Conservation (phyloP, 2,888 invertebrate species). For the Noctua janthina region DNA sequence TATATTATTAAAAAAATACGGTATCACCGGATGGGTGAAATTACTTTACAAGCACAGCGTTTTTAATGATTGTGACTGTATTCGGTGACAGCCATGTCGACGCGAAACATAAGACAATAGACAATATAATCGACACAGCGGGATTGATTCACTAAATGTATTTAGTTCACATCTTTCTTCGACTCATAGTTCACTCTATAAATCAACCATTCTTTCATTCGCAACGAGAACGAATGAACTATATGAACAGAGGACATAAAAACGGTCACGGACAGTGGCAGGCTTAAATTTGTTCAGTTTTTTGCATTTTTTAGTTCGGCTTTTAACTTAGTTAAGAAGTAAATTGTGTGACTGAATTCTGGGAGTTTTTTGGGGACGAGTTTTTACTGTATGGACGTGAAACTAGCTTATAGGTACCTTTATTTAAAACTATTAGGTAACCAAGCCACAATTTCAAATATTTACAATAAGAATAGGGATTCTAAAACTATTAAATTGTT, state of each 20-base stretch:
- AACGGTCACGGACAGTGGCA: background rate
- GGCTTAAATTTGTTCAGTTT: conserved; percentile 7
- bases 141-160: background rate
- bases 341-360: conserved; percentile 1
- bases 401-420: background rate
- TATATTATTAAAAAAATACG: too few relatives aligned
- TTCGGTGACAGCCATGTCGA: too few relatives aligned
- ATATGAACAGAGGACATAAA: conserved; percentile 7
- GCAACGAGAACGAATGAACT: conserved; percentile 23
- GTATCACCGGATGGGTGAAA: too few relatives aligned
- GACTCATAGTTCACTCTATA: background rate
- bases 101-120: too few relatives aligned
- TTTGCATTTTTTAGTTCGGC: conserved; percentile 1
- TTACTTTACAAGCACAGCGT: too few relatives aligned
- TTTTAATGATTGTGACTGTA: too few relatives aligned
- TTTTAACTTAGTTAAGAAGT: conserved; percentile 9
- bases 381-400: background rate
- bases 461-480: too few relatives aligned
- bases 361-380: background rate
- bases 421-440: background rate
- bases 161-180: background rate
- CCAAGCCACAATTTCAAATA: too few relatives aligned
- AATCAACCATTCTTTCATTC: background rate
- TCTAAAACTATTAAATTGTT: too few relatives aligned
- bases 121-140: too few relatives aligned